A percentile compares a stretch with the other conserved stretches of the same genome.
Conservation (phyloP, 2,113 vertebrate genomes). For the Cranoglanis bouderius region DNA sequence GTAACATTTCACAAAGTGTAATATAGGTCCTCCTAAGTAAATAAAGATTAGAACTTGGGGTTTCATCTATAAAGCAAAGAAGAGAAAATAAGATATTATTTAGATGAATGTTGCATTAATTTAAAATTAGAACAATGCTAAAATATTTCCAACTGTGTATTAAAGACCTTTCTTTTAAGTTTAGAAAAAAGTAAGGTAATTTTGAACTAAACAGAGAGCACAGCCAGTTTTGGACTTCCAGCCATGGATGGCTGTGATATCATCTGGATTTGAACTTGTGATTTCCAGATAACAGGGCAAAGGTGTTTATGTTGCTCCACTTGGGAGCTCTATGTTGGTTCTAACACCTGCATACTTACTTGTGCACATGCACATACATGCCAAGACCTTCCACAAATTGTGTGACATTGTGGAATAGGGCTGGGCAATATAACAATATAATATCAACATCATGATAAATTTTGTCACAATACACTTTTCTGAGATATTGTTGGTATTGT, state of each 20-base stretch:
- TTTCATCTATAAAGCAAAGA: constrained; percentile 34
- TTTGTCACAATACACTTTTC: too few species aligned
- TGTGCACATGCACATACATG: background rate
- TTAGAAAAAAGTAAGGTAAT: background rate
- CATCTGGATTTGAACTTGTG: background rate
- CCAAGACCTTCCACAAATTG: background rate
- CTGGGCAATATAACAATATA: too few species aligned
- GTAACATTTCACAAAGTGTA: constrained; percentile 19
- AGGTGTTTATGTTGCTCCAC: background rate
- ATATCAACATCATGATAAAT: too few species aligned
- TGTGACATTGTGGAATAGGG: background rate
- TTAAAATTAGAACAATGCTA: background rate
- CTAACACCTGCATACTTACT: background rate
- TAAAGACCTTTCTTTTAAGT: background rate
- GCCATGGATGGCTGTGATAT: background rate
- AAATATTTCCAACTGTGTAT: background rate
- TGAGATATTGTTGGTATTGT: too few species aligned
- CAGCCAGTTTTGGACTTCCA: background rate
- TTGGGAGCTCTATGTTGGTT: background rate
- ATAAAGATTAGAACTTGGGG: background rate
- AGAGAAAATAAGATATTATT: background rate
- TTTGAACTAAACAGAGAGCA: background rate
- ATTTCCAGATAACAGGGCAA: background rate
- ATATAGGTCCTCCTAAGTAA: constrained; percentile 9
- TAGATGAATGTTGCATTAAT: background rate